These are phyloP conservation scores for Hyaena hyaena DNA, from an alignment of 2,113 vertebrate genomes.

Conservation along the genomic window DNA sequence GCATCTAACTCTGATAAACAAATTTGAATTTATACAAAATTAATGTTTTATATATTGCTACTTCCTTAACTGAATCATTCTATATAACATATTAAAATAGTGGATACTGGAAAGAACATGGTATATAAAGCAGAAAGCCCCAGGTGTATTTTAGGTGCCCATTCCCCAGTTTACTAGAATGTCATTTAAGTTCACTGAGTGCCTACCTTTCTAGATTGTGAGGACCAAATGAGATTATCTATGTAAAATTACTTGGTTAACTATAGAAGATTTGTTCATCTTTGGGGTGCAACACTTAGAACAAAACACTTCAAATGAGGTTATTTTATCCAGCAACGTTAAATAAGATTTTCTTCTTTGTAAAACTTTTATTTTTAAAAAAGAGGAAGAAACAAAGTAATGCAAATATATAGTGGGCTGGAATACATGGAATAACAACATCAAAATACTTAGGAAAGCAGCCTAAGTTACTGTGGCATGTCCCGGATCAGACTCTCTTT, in stretches of 20 bases:
- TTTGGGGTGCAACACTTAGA: not conserved
- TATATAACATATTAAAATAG: not conserved
- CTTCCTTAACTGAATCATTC: not conserved
- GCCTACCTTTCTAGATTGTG: not conserved
- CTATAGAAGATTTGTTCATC: not conserved
- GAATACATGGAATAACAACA: not conserved
- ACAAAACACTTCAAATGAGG: not conserved
- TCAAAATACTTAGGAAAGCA: not conserved
- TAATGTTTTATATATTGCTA: not conserved
- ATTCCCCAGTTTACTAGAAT: not conserved
- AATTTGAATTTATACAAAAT: not conserved
- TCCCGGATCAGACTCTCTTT: not conserved
- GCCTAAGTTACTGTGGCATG: not conserved
- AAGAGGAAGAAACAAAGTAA: not conserved
- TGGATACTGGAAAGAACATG: not conserved
- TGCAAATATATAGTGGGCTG: not conserved
- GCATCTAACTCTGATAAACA: constrained; percentile 5
- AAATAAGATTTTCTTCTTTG: not conserved
- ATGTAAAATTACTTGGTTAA: not conserved
- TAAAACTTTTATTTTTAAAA: not conserved
- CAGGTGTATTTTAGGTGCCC: not conserved
- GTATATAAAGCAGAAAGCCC: not conserved
- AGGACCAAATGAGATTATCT: not conserved
- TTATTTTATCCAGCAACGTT: not conserved
- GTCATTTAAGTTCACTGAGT: not conserved